Percentiles rank a stretch among this genome's conserved stretches.
Evolutionary conservation across 2,113 vertebrate genomes (phyloP).

Genomic region (Megaptera novaeangliae): DNA sequence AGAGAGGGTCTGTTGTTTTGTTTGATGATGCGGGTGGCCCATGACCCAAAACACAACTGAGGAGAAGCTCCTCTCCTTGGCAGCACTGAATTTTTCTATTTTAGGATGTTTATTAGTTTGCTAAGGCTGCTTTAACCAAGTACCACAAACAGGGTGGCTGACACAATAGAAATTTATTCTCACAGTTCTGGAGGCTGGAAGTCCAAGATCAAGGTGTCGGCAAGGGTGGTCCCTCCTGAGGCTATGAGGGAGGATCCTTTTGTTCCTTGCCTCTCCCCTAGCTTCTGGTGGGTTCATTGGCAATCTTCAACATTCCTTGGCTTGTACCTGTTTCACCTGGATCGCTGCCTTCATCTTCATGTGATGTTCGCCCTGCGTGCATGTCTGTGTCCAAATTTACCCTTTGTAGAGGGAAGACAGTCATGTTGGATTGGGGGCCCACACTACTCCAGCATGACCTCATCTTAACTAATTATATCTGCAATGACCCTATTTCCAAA

Average conservation of each 20-base stretch:
- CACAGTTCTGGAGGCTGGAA: rapidly evolving
- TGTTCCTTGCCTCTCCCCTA: background rate
- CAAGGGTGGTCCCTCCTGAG: background rate
- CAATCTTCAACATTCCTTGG: background rate
- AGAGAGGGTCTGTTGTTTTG: rapidly evolving
- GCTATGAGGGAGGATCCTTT: rapidly evolving
- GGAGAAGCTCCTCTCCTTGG: background rate
- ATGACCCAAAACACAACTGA: background rate
- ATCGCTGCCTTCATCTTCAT: background rate
- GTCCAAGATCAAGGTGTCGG: rapidly evolving
- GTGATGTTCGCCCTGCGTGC: rapidly evolving
- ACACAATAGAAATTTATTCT: background rate
- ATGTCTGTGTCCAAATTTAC: rapidly evolving
- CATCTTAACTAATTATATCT: background rate
- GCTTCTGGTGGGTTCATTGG: background rate
- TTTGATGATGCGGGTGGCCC: background rate
- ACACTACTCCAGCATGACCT: background rate
- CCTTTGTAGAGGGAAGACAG: background rate
- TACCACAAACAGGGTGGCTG: background rate
- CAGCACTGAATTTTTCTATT: background rate
- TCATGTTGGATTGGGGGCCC: background rate
- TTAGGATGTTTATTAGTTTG: background rate
- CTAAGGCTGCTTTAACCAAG: rapidly evolving
- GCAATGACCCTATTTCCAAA: background rate
- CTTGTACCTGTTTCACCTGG: rapidly evolving